Conservation (phyloP, 2,888 invertebrate genomes). For the Ceramica pisi region DNA sequence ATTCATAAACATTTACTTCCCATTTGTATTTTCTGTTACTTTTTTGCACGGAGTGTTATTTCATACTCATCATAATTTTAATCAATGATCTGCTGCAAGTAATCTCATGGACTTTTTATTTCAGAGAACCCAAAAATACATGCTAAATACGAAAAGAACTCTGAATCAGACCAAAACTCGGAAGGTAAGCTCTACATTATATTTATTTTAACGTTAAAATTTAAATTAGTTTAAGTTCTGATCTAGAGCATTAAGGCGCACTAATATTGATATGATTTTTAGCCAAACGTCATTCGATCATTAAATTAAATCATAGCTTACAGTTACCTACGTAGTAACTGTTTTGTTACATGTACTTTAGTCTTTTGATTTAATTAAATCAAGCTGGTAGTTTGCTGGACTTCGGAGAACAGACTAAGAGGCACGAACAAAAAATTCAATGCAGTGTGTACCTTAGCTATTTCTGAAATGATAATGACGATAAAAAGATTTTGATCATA, state of each 20-base stretch:
- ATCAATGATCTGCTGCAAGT: neutral
- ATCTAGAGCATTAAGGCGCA: too few species aligned
- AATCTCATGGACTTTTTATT: slow-evolving; percentile 22
- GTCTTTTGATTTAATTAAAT: neutral
- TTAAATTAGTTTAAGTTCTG: too few species aligned
- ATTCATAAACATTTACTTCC: neutral
- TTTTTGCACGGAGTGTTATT: neutral
- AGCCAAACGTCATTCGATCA: neutral
- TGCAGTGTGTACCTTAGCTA: neutral
- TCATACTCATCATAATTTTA: neutral
- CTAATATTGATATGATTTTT: too few species aligned
- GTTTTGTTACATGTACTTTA: neutral
- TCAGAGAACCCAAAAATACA: slow-evolving; percentile 66
- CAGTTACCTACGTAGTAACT: too few species aligned
- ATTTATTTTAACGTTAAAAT: neutral
- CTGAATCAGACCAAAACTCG: slow-evolving; percentile 51
- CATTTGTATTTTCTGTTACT: neutral
- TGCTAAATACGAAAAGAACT: slow-evolving; percentile 53
- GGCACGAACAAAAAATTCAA: too few species aligned
- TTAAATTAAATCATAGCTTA: too few species aligned
- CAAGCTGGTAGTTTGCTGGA: neutral
- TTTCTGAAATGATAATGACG: neutral
- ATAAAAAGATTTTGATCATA: neutral
- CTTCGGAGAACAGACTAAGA: neutral
- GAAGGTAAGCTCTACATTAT: slow-evolving; percentile 20